Percentiles rank a stretch among this genome's conserved stretches.
Evolutionary conservation across 2,797 vertebrate species (phyloP).

Genomic region (Siniperca obscura): DNA sequence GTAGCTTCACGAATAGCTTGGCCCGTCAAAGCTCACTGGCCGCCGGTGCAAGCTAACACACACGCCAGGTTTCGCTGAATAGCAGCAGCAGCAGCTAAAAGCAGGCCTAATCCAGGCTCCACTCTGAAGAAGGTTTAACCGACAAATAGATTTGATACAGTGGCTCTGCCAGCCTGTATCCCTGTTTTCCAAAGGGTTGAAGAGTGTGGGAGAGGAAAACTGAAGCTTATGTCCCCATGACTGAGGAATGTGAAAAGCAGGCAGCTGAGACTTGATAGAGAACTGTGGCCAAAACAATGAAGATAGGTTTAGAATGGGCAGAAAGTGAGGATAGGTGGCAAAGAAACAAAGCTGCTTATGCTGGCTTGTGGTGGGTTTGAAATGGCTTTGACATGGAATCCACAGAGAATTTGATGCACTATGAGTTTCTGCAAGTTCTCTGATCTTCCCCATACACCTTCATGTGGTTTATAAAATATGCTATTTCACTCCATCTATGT

Average conservation of each 20-base stretch:
- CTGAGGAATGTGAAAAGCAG: conserved; percentile 66
- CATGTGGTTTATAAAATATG: conserved; percentile 32
- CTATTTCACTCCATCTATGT: conserved; percentile 9
- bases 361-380: conserved; percentile 46
- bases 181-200: conserved; percentile 52
- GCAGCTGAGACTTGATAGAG: conserved; percentile 55
- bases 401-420: conserved; percentile 50
- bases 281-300: conserved; percentile 58
- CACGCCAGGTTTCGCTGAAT: conserved; percentile 47
- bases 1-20: conserved; percentile 45
- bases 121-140: conserved; percentile 61
- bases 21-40: conserved; percentile 42
- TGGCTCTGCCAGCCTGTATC: conserved; percentile 43
- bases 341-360: conserved; percentile 65
- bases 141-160: conserved; percentile 75
- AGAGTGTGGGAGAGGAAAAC: conserved; percentile 71
- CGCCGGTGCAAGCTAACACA: conserved; percentile 12
- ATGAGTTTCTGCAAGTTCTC: conserved; percentile 50
- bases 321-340: conserved; percentile 62
- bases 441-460: conserved; percentile 35
- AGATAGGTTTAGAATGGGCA: conserved; percentile 61
- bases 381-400: conserved; percentile 60
- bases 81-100: conserved; percentile 54
- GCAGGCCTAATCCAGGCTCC: conserved; percentile 59
- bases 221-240: conserved; percentile 58